These are phyloP conservation scores for Hymenopus coronatus DNA, from an alignment of 2,888 invertebrate genomes.

Conservation along the genomic window DNA sequence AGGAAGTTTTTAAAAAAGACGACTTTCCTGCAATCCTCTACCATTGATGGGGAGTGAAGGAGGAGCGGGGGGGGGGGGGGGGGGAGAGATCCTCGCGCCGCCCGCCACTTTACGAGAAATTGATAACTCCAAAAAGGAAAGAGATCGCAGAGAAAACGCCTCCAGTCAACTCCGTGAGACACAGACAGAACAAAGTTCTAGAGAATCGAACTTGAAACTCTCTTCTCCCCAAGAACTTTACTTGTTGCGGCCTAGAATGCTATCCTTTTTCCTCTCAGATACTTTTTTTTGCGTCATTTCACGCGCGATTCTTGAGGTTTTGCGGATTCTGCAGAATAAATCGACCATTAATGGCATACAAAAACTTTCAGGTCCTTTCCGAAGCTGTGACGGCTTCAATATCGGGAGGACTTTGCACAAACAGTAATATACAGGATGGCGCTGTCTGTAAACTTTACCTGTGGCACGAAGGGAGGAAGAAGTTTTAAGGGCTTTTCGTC, in stretches of 20 bases:
- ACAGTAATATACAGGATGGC: not conserved
- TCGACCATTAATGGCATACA: not conserved
- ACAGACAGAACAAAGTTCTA: not conserved
- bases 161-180: not conserved
- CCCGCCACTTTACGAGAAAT: not conserved
- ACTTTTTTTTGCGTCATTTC: not conserved
- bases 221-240: not conserved
- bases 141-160: not conserved
- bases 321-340: not conserved
- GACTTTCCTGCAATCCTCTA: not conserved
- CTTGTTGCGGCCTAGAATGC: not conserved
- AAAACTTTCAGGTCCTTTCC: not conserved
- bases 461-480: not conserved
- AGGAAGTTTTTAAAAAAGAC: not conserved
- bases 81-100: not conserved
- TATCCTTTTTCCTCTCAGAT: not conserved
- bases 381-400: not conserved
- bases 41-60: not conserved
- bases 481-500: not conserved
- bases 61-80: too few relatives aligned
- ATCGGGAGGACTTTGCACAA: not conserved
- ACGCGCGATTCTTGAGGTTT: not conserved
- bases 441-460: not conserved
- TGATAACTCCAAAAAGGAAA: not conserved
- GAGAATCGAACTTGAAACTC: not conserved